phyloP scores from a whole-genome alignment of 2,113 vertebrate species.

The Ceuthmochares aereus region DNA sequence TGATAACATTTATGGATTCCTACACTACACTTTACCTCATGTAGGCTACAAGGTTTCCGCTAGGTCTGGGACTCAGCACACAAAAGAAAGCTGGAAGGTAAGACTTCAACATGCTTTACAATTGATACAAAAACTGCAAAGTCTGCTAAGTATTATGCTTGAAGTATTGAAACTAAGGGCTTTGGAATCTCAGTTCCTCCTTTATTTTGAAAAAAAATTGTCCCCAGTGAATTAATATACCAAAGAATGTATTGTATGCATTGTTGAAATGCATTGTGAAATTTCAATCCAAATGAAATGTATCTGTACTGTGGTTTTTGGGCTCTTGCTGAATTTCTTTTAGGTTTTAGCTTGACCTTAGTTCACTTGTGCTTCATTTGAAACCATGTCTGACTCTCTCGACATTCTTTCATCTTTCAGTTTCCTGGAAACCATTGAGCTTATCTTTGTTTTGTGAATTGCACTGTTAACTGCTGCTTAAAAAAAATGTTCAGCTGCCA shows the following conservation, averaged over 20 bases:
- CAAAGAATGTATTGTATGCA: conserved; percentile 59
- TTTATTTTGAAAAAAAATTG: conserved; percentile 6
- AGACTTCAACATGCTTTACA: background rate
- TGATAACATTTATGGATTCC: background rate
- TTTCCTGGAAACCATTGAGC: conserved; percentile 84
- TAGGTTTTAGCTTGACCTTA: conserved; percentile 66
- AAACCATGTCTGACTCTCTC: conserved; percentile 64
- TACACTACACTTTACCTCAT: background rate
- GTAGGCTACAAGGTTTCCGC: background rate
- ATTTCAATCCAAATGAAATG: conserved; percentile 38
- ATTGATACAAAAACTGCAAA: background rate
- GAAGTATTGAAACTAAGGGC: background rate
- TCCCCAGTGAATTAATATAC: conserved; percentile 41
- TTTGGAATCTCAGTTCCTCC: background rate
- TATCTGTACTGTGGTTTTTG: conserved; percentile 15
- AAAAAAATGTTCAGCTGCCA: conserved; percentile 75
- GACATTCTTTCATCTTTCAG: conserved; percentile 79
- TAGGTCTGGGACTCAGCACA: background rate
- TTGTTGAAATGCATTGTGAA: conserved; percentile 60
- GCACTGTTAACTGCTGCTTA: conserved; percentile 79
- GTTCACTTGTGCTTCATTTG: conserved; percentile 71
- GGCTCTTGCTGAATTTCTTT: conserved; percentile 65
- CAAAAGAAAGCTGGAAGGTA: background rate
- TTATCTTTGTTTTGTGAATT: conserved; percentile 76
- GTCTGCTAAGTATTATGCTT: conserved; percentile 28